Percentiles rank a stretch among this genome's conserved stretches.
Conservation (phyloP, 2,113 vertebrate species). For the Nyctereutes procyonoides region DNA sequence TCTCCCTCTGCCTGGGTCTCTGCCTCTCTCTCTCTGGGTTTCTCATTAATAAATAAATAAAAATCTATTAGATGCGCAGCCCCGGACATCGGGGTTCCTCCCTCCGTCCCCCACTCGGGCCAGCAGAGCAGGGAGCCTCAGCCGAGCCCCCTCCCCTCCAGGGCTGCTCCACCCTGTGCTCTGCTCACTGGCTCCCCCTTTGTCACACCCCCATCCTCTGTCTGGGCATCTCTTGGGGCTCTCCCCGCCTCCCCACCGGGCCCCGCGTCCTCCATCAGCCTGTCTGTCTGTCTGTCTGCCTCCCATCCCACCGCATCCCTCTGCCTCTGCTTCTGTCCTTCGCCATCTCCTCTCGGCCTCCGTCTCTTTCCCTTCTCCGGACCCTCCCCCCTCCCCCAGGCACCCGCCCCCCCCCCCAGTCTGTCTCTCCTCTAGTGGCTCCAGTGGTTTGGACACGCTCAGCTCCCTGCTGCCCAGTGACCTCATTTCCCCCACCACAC, state of each 20-base stretch:
- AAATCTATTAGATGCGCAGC: background rate
- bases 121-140: background rate
- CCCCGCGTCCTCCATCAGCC: rapidly evolving
- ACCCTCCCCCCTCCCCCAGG: rapidly evolving
- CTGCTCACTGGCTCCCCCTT: background rate
- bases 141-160: no score
- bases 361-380: background rate
- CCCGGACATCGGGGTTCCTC: rapidly evolving
- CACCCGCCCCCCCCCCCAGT: background rate
- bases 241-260: background rate
- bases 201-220: background rate
- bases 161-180: rapidly evolving
- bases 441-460: conserved; percentile 77
- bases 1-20: no score
- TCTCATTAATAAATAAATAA: no score
- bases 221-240: background rate
- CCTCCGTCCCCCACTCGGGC: no score
- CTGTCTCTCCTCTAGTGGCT: conserved; percentile 69
- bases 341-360: background rate
- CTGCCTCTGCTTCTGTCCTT: background rate
- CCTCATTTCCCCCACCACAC: conserved; percentile 68
- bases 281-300: background rate
- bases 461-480: conserved; percentile 66
- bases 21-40: no score
- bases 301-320: no score